Base-by-base conservation (phyloP, 2,888 invertebrate species). In the Ashinkailepas kermadecensis region DNA sequence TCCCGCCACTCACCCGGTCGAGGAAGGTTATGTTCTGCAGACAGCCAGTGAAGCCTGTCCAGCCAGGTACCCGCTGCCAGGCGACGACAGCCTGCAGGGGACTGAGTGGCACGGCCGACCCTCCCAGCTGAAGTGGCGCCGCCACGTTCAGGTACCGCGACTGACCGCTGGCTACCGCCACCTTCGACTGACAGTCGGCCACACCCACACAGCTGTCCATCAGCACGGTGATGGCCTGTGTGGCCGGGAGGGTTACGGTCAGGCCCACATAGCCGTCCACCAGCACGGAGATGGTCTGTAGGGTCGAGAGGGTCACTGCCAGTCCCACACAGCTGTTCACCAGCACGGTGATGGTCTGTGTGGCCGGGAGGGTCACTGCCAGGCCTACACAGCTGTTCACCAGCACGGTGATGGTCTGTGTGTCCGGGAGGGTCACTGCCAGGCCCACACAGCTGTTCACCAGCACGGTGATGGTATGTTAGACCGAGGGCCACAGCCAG, bases 1-100 rank as follows among this genome's bases (percentile, higher is more conserved):
- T 39, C 39, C 39, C 70, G 12, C 13, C 67, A 13, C 57, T 57
- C 21, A 78, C 78, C 56, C 78, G 78, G n/a, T 78, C 11, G 9
- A 54, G 95, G 86, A 95, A 94, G 0, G 95, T 93, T 84, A 99
- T 91, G 87, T 98, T 97, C 85, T 93, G 92, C 84, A 99, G 92
- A 87, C 98, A 99, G 9, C 99, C 99, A 79, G 91, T 90, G 87
- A 96, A 96, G 82, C 93, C 92, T 83, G 90, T 89, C 80, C 90
- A 90, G 21, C 91, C 92, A 1, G 95, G 94, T 11, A 9, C 21
- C 18, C 10, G n/a, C 10, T 54, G 7, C 78, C 78, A 78, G 56
- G 54, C n/a, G 56, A 57, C n/a, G 9, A 11, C 15, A 7, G 9
- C 21, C 13, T 11, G 56, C 21, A 78, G 56, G 10, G 56, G 8